Conservation (phyloP, 1,140 invertebrate genomes). For the Hydropsyche tenuis region DNA sequence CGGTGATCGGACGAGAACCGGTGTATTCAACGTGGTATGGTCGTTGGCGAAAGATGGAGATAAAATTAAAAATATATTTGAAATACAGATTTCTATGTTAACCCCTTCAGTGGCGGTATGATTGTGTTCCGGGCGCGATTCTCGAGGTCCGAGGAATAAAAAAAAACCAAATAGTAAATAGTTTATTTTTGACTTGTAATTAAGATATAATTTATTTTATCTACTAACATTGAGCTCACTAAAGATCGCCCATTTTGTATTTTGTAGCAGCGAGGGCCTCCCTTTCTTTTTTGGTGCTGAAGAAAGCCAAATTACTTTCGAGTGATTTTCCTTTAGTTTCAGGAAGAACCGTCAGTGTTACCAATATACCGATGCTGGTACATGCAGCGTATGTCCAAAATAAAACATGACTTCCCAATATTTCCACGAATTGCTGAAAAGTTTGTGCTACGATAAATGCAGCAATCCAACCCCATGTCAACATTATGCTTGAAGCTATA, state of each 20-base stretch:
- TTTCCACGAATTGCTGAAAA: background rate
- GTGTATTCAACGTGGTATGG: conserved; percentile 47
- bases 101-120: too few relatives aligned
- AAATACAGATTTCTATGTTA: too few relatives aligned
- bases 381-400: conserved; percentile 39
- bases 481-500: conserved; percentile 34
- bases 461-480: conserved; percentile 35
- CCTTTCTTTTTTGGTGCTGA: background rate
- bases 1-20: conserved; percentile 48
- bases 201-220: too few relatives aligned
- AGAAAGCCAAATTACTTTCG: conserved; percentile 34
- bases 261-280: background rate
- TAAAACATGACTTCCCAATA: conserved; percentile 26
- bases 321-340: conserved; percentile 43
- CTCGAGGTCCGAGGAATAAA: too few relatives aligned
- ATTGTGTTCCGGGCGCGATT: too few relatives aligned
- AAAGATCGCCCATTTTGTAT: background rate
- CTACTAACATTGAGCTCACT: too few relatives aligned
- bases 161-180: too few relatives aligned
- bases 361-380: conserved; percentile 1
- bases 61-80: too few relatives aligned
- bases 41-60: conserved; percentile 47
- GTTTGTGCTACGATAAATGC: conserved; percentile 39
- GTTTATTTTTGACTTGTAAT: too few relatives aligned
- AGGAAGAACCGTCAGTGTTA: conserved; percentile 34